Conservation (phyloP, 1,140 invertebrate species). For the Chlorops oryzae region DNA sequence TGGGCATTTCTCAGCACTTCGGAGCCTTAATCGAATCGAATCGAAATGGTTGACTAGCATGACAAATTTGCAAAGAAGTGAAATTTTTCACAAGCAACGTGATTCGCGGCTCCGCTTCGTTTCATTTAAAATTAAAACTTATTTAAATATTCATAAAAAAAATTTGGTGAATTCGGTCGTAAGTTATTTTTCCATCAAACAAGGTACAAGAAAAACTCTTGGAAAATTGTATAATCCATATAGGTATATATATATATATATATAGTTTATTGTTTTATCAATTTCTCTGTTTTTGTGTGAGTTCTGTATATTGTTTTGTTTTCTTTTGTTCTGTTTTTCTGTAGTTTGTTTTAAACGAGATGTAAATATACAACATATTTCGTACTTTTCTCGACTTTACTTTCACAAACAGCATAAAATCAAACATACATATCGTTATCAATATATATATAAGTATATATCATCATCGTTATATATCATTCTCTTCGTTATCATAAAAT, state of each 20-base stretch:
- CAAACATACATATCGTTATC: too few relatives aligned
- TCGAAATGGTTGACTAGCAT: too few relatives aligned
- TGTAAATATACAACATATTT: slow-evolving; percentile 44
- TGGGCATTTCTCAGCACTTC: too few relatives aligned
- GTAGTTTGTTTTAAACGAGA: background rate
- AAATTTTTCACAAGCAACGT: too few relatives aligned
- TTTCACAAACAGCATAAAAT: slow-evolving; percentile 9
- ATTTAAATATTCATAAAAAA: background rate
- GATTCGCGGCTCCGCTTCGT: too few relatives aligned
- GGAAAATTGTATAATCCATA: background rate
- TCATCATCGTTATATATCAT: too few relatives aligned
- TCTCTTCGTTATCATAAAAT: slow-evolving; percentile 17
- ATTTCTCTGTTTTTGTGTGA: slow-evolving; percentile 1
- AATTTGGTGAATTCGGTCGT: background rate
- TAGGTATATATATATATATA: slow-evolving; percentile 6
- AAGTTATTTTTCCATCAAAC: background rate
- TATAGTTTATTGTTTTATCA: slow-evolving; percentile 6
- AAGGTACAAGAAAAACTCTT: background rate
- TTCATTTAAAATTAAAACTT: too few relatives aligned
- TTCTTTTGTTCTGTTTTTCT: slow-evolving; percentile 3
- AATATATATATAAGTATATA: too few relatives aligned
- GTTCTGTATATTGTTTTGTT: slow-evolving; percentile 1
- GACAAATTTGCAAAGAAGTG: too few relatives aligned
- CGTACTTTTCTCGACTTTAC: too few relatives aligned
- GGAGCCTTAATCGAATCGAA: too few relatives aligned